phyloP scores from a whole-genome alignment of 2,113 vertebrate species.

The Micronycteris hirsuta region DNA sequence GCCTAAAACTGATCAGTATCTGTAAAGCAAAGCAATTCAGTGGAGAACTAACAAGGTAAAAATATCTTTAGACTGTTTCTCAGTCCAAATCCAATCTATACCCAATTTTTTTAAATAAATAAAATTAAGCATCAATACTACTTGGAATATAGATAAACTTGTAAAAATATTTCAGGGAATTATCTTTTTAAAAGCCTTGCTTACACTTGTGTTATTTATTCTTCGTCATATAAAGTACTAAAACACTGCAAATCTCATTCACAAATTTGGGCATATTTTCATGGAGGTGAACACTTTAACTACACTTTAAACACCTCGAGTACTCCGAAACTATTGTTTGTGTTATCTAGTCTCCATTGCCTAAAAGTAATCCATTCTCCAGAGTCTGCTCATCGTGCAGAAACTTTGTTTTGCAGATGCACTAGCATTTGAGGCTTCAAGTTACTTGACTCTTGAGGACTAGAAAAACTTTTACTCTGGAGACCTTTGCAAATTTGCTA shows the following conservation, averaged over 20 bases:
- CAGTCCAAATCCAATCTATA: not conserved
- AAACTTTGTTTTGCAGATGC: not conserved
- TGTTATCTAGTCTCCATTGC: not conserved
- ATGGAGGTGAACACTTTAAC: not conserved
- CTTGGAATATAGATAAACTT: not conserved
- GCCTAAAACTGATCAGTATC: not conserved
- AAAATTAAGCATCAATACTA: not conserved
- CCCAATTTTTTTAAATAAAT: not conserved
- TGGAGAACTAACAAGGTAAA: not conserved
- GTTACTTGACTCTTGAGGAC: not conserved
- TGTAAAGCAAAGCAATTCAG: not conserved
- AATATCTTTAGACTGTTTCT: not conserved
- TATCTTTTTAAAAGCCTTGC: not conserved
- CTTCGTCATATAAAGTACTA: not conserved
- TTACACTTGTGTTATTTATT: not conserved
- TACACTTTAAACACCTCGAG: not conserved
- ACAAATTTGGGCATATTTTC: not conserved
- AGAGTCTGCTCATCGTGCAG: not conserved
- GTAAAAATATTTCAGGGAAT: not conserved
- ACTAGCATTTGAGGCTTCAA: not conserved
- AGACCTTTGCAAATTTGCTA: not conserved
- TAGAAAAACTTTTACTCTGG: not conserved
- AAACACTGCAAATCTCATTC: not conserved
- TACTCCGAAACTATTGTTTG: not conserved
- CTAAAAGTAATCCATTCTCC: not conserved